Evolutionary conservation across 35 echinoderm and acorn worm species (phyloP), one percentile per base, ranked within the genome.

Genomic region (Eucidaris tribuloides): DNA sequence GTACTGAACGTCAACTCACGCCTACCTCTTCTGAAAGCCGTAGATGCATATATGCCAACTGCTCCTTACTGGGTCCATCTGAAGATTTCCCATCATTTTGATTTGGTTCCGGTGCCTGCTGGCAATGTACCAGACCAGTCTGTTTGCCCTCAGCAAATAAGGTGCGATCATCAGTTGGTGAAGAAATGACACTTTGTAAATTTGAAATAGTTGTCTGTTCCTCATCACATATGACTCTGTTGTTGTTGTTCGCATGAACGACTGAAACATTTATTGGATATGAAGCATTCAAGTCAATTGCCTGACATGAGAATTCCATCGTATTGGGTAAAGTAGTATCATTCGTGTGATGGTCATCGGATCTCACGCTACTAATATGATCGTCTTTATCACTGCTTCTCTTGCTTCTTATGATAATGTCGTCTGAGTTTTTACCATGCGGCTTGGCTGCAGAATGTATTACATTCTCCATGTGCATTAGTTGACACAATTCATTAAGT

Each of bases 41-140:
- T 30, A 79, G 63, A 45, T 83, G 58, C 88, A 91, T 91, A 35
- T 91, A 52, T 31, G 81, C 42, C 63, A 96, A 36, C 56, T 96
- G 93, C 49, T 96, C 93, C 59, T 87, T 96, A 50, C 82, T 88
- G 20, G 93, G 93, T 35, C 70, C 55, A 43, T 62, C 78, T 33
- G 57, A 83, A 18, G 78, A 31, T 18, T 42, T 7, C 15, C 43
- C 23, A 11, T 48, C 43, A 52, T 30, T 29, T 55, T 57, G 30
- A 46, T 14, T 55, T 82, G 29, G 40, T 20, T 28, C 7, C 33
- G 31, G 11, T 58, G 19, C 2, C 35, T 71, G 39, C 6, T 77
- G 60, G 19, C 20, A 0, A 11, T 29, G n/a, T 29, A 83, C 7
- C 35, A 15, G 42, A n/a, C 65, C 60, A 25, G 41, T 40, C 2